Conservation (phyloP, 1,140 invertebrate genomes). For the Penaeus indicus region DNA sequence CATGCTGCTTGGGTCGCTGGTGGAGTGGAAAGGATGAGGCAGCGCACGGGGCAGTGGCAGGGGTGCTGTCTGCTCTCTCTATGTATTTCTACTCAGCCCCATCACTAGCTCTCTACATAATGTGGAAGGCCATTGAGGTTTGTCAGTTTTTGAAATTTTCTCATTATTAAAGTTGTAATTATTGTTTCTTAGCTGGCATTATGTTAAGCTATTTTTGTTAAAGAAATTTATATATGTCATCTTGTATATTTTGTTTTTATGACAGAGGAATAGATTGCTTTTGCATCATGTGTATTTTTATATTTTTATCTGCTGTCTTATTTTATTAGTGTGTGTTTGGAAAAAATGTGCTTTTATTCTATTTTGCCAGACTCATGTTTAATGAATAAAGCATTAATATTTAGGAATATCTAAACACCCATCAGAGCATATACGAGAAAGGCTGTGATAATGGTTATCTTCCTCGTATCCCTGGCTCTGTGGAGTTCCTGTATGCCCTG, state of each 20-base stretch:
- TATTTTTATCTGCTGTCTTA: too few relatives aligned
- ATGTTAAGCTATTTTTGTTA: background rate
- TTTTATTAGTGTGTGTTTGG: too few relatives aligned
- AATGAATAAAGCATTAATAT: too few relatives aligned
- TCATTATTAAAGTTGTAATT: too few relatives aligned
- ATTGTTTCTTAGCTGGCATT: background rate
- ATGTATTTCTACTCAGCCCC: conserved; percentile 60
- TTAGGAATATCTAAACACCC: background rate
- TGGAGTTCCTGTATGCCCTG: conserved; percentile 40
- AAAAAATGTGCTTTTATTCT: too few relatives aligned
- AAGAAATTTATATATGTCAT: too few relatives aligned
- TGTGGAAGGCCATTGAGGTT: conserved; percentile 57
- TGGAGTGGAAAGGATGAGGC: conserved; percentile 42
- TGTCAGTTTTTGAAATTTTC: background rate
- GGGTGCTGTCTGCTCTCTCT: conserved; percentile 36
- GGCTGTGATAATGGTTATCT: conserved; percentile 46
- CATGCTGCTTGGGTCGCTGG: conserved; percentile 50
- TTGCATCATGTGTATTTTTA: too few relatives aligned
- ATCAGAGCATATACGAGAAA: conserved; percentile 38
- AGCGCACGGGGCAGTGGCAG: conserved; percentile 41
- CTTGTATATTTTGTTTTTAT: too few relatives aligned
- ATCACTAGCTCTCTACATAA: conserved; percentile 42
- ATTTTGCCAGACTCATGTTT: too few relatives aligned
- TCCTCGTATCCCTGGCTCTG: conserved; percentile 49
- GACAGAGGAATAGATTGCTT: too few relatives aligned